Percentiles rank a stretch among this genome's conserved stretches.
Evolutionary conservation across 2,888 invertebrate species (phyloP).

Genomic region (Scaptomyza tumidula): DNA sequence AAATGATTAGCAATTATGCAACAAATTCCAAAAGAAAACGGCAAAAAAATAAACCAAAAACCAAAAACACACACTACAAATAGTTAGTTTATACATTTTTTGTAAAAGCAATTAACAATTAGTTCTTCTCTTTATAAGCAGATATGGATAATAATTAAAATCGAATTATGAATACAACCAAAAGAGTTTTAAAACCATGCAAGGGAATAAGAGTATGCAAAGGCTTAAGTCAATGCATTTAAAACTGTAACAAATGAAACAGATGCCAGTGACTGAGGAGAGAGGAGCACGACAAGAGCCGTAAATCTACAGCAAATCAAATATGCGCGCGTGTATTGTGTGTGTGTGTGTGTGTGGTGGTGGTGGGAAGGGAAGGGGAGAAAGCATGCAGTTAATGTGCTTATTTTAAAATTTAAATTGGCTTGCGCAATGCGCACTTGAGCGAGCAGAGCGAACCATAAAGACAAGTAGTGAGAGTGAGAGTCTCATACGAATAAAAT

Average conservation of each 20-base stretch:
- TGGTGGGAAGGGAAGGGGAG: background rate
- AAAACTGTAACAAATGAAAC: background rate
- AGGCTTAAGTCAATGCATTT: background rate
- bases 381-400: conserved; percentile 77
- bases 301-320: conserved; percentile 67
- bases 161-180: conserved; percentile 51
- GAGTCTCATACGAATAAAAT: background rate
- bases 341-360: background rate
- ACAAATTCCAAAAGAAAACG: conserved; percentile 20
- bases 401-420: conserved; percentile 82
- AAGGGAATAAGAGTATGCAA: too few species aligned
- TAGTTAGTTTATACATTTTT: conserved; percentile 78
- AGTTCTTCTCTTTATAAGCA: conserved; percentile 75
- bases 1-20: conserved; percentile 66
- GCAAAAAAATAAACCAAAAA: background rate
- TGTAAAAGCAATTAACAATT: conserved; percentile 73
- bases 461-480: conserved; percentile 19
- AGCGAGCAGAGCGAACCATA: conserved; percentile 32
- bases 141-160: conserved; percentile 75
- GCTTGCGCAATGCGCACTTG: conserved; percentile 74
- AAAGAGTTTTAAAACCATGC: background rate
- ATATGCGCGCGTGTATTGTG: conserved; percentile 51
- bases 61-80: conserved; percentile 22
- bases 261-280: background rate
- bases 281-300: conserved; percentile 32